A percentile compares a stretch with the other conserved stretches of the same genome.
Conservation (phyloP, 2,797 vertebrate species). For the Sebastes nivosus region DNA sequence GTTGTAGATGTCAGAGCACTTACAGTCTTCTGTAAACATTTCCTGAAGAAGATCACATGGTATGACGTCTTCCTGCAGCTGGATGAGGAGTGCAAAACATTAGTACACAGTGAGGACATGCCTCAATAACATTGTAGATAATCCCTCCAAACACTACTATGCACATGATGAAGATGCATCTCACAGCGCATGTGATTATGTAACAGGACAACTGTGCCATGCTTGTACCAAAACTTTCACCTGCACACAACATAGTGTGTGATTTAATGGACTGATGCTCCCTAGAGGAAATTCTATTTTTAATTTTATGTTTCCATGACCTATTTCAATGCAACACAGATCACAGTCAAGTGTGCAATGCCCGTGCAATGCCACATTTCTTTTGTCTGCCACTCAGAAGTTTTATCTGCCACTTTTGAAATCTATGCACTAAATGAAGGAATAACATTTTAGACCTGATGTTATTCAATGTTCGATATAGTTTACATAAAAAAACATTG, state of each 20-base stretch:
- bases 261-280: neutral
- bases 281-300: neutral
- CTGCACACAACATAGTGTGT: neutral
- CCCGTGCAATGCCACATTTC: neutral
- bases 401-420: too few species aligned
- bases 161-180: neutral
- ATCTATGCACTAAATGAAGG: too few species aligned
- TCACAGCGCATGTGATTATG: neutral
- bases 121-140: neutral
- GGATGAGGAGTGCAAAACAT: conserved; percentile 13
- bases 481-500: too few species aligned
- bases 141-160: neutral
- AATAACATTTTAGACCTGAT: too few species aligned
- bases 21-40: conserved; percentile 36
- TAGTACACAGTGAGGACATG: neutral
- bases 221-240: neutral
- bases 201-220: neutral
- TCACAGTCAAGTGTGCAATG: neutral
- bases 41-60: neutral
- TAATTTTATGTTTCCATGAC: neutral
- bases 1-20: neutral
- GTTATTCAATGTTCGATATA: too few species aligned
- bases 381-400: neutral
- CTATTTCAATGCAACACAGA: neutral
- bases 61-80: conserved; percentile 28